Percentiles rank a stretch among this genome's conserved stretches.
Evolutionary conservation across 2,888 invertebrate genomes (phyloP).

Genomic region (Melanophora roralis): DNA sequence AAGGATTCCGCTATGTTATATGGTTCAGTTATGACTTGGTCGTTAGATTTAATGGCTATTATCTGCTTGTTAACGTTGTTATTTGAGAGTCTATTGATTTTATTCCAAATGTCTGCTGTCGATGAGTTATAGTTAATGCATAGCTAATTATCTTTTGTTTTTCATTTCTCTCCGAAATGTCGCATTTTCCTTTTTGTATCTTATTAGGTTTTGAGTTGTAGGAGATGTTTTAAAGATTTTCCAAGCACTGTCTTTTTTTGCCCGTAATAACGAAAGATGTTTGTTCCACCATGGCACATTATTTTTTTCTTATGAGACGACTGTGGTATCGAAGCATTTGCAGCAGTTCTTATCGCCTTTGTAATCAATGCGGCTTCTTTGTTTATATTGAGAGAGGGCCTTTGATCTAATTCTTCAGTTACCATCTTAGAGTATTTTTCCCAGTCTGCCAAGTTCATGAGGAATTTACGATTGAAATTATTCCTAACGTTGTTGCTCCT

Average conservation of each 20-base stretch:
- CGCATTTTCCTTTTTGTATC: conserved; percentile 11
- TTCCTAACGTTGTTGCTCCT: background rate
- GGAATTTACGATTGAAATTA: background rate
- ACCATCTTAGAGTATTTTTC: background rate
- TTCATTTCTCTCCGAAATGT: conserved; percentile 24
- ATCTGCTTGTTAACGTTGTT: background rate
- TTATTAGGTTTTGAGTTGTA: conserved; percentile 1
- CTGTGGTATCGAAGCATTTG: conserved; percentile 1
- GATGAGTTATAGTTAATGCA: conserved; percentile 4
- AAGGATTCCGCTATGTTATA: background rate
- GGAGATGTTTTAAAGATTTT: background rate
- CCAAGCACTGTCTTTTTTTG: background rate
- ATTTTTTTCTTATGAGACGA: background rate
- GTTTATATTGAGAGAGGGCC: background rate
- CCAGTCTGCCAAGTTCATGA: background rate
- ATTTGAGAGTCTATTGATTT: background rate
- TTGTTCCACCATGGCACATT: conserved; percentile 12
- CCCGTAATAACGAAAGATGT: background rate
- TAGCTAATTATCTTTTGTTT: background rate
- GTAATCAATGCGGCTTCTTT: background rate
- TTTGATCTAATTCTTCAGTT: too few relatives aligned
- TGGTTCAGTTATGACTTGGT: background rate
- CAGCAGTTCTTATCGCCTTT: background rate
- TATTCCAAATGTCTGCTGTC: conserved; percentile 1
- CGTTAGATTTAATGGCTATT: background rate